These are phyloP conservation scores for Daphoenositta chrysoptera DNA, from an alignment of 2,113 vertebrate genomes.

Conservation along the genomic window DNA sequence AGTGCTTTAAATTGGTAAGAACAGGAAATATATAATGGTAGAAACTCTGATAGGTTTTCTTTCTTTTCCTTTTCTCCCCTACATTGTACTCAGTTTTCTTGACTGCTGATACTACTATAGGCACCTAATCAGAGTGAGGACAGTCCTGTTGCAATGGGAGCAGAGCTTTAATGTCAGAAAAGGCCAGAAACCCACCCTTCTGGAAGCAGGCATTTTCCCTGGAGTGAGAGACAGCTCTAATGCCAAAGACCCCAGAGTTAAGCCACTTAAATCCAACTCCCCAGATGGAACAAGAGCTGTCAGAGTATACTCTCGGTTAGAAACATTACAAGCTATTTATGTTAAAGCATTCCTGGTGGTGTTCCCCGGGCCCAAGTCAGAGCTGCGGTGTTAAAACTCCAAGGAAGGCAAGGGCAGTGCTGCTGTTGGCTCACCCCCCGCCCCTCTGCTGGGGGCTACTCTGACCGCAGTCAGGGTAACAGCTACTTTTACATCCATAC, in stretches of 20 bases:
- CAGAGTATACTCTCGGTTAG: neutral
- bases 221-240: neutral
- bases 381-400: neutral
- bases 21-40: neutral
- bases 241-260: neutral
- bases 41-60: neutral
- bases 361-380: neutral
- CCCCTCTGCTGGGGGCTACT: accelerated
- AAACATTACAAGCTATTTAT: neutral
- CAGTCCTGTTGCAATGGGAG: neutral
- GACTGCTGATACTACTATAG: neutral
- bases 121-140: neutral
- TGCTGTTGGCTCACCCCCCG: neutral
- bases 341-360: neutral
- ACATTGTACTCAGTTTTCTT: neutral
- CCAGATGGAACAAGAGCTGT: neutral
- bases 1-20: neutral
- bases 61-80: neutral
- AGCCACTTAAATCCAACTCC: neutral
- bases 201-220: neutral
- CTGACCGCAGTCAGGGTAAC: accelerated
- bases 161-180: neutral
- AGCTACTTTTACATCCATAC: neutral
- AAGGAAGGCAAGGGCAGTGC: neutral
- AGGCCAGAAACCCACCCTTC: neutral